Base-by-base conservation (phyloP, 2,888 invertebrate species). In the Aporophyla nigra region DNA sequence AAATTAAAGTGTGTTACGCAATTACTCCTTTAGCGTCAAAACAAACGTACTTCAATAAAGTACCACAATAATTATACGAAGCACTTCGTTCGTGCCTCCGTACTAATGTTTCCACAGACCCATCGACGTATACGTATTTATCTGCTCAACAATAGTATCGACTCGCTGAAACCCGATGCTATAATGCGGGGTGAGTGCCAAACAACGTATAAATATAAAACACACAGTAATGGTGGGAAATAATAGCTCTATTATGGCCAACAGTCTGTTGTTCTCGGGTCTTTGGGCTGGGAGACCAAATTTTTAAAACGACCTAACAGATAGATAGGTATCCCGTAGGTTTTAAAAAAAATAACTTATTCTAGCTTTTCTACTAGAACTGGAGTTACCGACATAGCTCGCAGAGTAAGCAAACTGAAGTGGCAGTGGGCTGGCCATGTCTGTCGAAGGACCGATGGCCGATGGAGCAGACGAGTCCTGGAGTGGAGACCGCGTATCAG, bases 101-200 rank as follows among this genome's bases (percentile, higher is more conserved):
- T 27, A 3, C 6, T 16, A 40, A 33, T 24, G 40, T 78, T 70
- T 62, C 49, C 46, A 58, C 19, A 1, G 1, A 40, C 1, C 79
- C 84, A 78, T 73, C 73, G 66, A 4, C 54, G 33, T 51, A 21
- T 79, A 4, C 54, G 33, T 51, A 21, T 79, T 80, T 56, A 68
- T 54, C 59, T 27, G 54, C 51, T 51, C 24, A 70, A 79, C 69
- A 66, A 66, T 79, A 69, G 61, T 61, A 70, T 70, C 66, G 6
- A 2, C 21, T n/a, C 14, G 12, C n/a, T 54, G 82, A 58, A 84
- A 82, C 70, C 74, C 33, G 84, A 82, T 14, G 74, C 82, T 33
- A 84, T 84, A 84, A 80, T 82, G 81, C 58, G 66, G 14, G 51
- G 21, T 56, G 6, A 67, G 80, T 59, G 54, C 53, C 27, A 53